Evolutionary conservation across 2,888 invertebrate species (phyloP), one percentile per base, ranked within the genome.

Genomic region (Oxyteleia sp.): DNA sequence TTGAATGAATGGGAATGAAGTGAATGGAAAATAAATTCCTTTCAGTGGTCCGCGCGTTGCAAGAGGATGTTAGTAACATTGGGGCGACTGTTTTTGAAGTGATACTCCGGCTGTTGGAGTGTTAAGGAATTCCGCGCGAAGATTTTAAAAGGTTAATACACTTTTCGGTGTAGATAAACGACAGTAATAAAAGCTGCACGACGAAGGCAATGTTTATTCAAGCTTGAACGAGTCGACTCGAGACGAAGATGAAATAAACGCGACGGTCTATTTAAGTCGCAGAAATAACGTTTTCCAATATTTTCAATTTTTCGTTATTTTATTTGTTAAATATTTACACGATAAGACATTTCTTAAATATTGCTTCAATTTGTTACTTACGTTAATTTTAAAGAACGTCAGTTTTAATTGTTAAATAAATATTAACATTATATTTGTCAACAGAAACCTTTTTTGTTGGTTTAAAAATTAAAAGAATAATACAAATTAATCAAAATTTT

Each of bases 71-170:
- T 38, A 43, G 41, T 55, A 47, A 47, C 4, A 15, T 49, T 41
- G 23, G 49, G 20, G 23, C 29, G 16, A 63, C 23, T 51, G 45
- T 75, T 66, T 59, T 76, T 51, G 10, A 68, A 76, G 47, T n/a
- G 64, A 51, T 49, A 66, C 32, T 57, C 5, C 8, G 35, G 16
- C 23, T 38, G n/a, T 15, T 41, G 18, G 16, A 69, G 57, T 29
- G 59, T 32, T 11, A 11, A 69, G 47, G 15, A 64, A 66, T 61
- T 78, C 68, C 69, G 55, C 55, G 47, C 61, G 69, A 53, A 26
- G 69, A 69, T n/a, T 53, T 68, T 69, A 78, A 69, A 38, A 78
- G 69, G 69, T 69, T 78, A 78, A 78, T 78, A 69, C 69, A 78
- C 78, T 78, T 69, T 69, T 78, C 51, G 68, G 69, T 59, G 69